phyloP scores from a whole-genome alignment of 2,888 invertebrate species.

The Hirtodrosophila cameraria region DNA sequence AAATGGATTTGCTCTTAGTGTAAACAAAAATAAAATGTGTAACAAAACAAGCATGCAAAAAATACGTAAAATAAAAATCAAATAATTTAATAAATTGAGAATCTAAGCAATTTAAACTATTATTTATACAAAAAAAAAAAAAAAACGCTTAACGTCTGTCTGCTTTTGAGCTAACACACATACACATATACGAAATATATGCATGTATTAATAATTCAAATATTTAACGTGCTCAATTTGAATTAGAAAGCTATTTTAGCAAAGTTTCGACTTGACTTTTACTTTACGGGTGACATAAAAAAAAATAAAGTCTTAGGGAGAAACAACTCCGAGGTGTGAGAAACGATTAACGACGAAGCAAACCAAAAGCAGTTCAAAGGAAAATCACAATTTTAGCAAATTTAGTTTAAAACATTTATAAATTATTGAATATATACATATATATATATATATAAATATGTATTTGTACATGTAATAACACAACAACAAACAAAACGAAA shows the following conservation, averaged over 20 bases:
- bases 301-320: slow-evolving; percentile 42
- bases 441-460: slow-evolving; percentile 25
- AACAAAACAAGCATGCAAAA: slow-evolving; percentile 38
- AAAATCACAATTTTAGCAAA: slow-evolving; percentile 75
- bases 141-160: slow-evolving; percentile 64
- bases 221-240: slow-evolving; percentile 61
- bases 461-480: slow-evolving; percentile 36
- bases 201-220: slow-evolving; percentile 46
- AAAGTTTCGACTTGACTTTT: slow-evolving; percentile 42
- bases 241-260: slow-evolving; percentile 37
- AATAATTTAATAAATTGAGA: slow-evolving; percentile 46
- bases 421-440: slow-evolving; percentile 58
- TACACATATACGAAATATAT: slow-evolving; percentile 16
- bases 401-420: slow-evolving; percentile 76
- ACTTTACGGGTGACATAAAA: slow-evolving; percentile 62
- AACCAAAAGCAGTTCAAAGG: slow-evolving; percentile 78
- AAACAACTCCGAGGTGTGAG: slow-evolving; percentile 14
- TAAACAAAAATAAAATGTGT: slow-evolving; percentile 48
- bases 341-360: slow-evolving; percentile 72
- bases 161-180: slow-evolving; percentile 58
- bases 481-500: slow-evolving; percentile 42
- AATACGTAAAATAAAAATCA: slow-evolving; percentile 47
- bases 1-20: slow-evolving; percentile 59
- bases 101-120: slow-evolving; percentile 56
- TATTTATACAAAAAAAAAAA: too few relatives aligned